Percentiles rank a stretch among this genome's conserved stretches.
Evolutionary conservation across 2,113 vertebrate genomes (phyloP).

Genomic region (Saimiri boliviensis): DNA sequence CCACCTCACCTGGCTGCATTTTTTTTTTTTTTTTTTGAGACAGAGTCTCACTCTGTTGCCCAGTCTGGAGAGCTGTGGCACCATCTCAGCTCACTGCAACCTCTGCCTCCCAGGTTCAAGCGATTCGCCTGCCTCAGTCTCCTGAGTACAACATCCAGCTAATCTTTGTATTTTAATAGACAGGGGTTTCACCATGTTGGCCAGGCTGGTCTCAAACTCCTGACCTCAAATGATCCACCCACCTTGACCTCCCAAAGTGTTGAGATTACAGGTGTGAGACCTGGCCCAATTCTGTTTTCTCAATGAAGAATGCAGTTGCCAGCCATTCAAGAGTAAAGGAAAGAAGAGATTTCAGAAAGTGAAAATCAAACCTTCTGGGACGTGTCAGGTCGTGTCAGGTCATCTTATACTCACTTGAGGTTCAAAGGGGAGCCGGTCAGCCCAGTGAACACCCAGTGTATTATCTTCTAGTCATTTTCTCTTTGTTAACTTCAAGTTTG

Average conservation of each 20-base stretch:
- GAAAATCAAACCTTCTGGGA: not conserved
- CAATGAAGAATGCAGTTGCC: not conserved
- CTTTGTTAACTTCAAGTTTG: not conserved
- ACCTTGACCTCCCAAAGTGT: not conserved
- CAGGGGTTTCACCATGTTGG: too few relatives aligned
- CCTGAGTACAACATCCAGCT: too few relatives aligned
- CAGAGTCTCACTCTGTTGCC: too few relatives aligned
- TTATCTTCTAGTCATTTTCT: not conserved
- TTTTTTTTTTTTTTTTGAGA: too few relatives aligned
- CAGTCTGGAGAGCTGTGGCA: not conserved
- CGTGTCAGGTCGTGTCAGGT: too few relatives aligned
- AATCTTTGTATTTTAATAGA: too few relatives aligned
- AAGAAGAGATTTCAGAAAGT: not conserved
- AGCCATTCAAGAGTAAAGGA: not conserved
- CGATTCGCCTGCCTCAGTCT: too few relatives aligned
- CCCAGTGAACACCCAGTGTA: rapidly evolving
- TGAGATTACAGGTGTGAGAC: not conserved
- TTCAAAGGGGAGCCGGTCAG: not conserved
- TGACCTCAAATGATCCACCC: not conserved
- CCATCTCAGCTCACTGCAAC: not conserved
- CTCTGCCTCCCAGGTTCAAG: not conserved
- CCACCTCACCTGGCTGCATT: too few relatives aligned
- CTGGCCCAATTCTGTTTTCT: not conserved
- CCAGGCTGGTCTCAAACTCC: not conserved
- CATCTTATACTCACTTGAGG: too few relatives aligned